Evolutionary conservation across 1,140 invertebrate genomes (phyloP).

Genomic region (Drosophila orosa): DNA sequence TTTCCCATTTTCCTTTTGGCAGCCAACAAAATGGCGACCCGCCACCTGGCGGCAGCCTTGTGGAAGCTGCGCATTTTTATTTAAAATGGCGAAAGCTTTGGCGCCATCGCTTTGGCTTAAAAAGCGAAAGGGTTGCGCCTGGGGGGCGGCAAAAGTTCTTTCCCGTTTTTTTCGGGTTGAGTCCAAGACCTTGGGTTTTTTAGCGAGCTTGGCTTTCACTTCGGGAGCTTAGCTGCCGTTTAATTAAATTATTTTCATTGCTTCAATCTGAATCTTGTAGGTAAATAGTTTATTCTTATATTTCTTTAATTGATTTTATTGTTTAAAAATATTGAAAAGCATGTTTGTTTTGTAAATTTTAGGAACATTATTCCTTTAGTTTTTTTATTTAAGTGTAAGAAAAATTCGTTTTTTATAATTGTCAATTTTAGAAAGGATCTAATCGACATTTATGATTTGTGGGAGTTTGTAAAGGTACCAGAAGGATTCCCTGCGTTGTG

Average conservation of each 20-base stretch:
- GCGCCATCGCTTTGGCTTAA: slow-evolving; percentile 72
- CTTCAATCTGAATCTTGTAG: neutral
- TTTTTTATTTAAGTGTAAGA: too few species aligned
- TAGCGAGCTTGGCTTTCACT: slow-evolving; percentile 8
- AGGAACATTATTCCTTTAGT: too few species aligned
- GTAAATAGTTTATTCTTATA: neutral
- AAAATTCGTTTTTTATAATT: too few species aligned
- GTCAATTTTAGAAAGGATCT: too few species aligned
- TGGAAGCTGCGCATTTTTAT: slow-evolving; percentile 65
- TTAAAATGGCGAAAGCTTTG: slow-evolving; percentile 81
- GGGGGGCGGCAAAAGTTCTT: slow-evolving; percentile 37
- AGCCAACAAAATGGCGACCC: slow-evolving; percentile 5
- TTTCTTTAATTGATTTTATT: neutral
- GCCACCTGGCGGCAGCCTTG: slow-evolving; percentile 54
- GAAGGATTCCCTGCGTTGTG: neutral
- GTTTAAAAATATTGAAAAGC: too few species aligned
- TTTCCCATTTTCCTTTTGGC: slow-evolving; percentile 1
- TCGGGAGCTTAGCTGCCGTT: neutral
- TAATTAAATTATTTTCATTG: neutral
- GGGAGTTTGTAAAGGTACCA: neutral
- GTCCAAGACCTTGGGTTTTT: slow-evolving; percentile 12
- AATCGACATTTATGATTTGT: neutral
- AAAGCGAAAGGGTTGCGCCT: slow-evolving; percentile 76
- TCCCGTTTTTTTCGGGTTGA: slow-evolving; percentile 12
- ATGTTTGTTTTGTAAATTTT: neutral